Evolutionary conservation across 2,797 vertebrate genomes (phyloP).

Genomic region (Miichthys miiuy): DNA sequence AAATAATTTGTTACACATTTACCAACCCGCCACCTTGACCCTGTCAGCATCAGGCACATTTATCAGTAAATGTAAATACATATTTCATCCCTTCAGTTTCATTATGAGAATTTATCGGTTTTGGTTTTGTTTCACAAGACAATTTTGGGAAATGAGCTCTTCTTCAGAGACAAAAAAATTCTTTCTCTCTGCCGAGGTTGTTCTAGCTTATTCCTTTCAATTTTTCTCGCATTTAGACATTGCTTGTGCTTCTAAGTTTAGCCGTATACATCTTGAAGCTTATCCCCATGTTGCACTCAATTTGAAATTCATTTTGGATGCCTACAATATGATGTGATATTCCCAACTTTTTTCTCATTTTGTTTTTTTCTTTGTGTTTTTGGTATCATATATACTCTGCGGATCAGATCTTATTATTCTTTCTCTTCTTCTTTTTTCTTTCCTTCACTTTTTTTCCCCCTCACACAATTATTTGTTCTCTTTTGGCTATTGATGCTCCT

Average conservation of each 20-base stretch:
- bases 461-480: constrained; percentile 3
- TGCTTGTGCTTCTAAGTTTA: neutral
- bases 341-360: neutral
- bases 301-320: constrained; percentile 6
- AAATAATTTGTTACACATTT: constrained; percentile 58
- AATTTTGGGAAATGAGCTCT: neutral
- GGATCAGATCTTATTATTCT: neutral
- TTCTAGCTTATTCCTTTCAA: neutral
- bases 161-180: neutral
- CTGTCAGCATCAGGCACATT: constrained; percentile 4
- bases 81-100: constrained; percentile 9
- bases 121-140: neutral
- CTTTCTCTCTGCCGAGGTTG: neutral
- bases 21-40: constrained; percentile 27
- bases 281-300: constrained; percentile 7
- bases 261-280: neutral
- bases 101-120: neutral
- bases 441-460: neutral
- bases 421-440: neutral
- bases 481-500: constrained; percentile 14
- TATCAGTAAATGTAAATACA: neutral
- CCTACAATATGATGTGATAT: constrained; percentile 13
- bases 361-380: neutral
- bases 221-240: neutral
- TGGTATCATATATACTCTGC: constrained; percentile 10